These are phyloP conservation scores for Allophyes oxyacanthae DNA, from an alignment of 2,888 invertebrate species.

Conservation along the genomic window DNA sequence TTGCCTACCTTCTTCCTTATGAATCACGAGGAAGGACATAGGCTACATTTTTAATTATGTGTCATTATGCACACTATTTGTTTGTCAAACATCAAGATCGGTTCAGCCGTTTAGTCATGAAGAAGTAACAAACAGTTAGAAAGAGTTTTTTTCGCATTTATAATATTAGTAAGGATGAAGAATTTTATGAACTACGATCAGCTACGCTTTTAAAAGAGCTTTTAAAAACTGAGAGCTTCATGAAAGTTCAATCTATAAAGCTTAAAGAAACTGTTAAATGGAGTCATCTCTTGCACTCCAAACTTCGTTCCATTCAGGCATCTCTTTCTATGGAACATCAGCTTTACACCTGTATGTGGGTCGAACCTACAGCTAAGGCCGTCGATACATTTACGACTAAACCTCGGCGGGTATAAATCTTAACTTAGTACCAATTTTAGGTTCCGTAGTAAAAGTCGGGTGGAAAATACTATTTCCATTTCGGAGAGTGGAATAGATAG, in stretches of 20 bases:
- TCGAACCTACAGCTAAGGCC: conserved; percentile 51
- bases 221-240: too few species aligned
- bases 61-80: too few species aligned
- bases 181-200: too few species aligned
- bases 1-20: too few species aligned
- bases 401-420: conserved; percentile 61
- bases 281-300: neutral
- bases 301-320: conserved; percentile 3
- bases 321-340: conserved; percentile 9
- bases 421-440: conserved; percentile 59
- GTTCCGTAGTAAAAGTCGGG: conserved; percentile 48
- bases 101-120: too few species aligned
- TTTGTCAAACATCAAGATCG: too few species aligned
- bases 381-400: conserved; percentile 62
- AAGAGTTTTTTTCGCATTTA: too few species aligned
- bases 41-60: too few species aligned
- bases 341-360: conserved; percentile 42
- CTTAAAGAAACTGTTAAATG: neutral
- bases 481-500: conserved; percentile 1
- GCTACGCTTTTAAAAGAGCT: too few species aligned
- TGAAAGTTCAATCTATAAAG: neutral
- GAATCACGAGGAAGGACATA: too few species aligned
- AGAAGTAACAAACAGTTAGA: too few species aligned
- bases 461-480: conserved; percentile 45
- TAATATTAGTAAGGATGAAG: too few species aligned